Evolutionary conservation across 2,888 invertebrate species (phyloP).

Genomic region (Drosophila mimetica): DNA sequence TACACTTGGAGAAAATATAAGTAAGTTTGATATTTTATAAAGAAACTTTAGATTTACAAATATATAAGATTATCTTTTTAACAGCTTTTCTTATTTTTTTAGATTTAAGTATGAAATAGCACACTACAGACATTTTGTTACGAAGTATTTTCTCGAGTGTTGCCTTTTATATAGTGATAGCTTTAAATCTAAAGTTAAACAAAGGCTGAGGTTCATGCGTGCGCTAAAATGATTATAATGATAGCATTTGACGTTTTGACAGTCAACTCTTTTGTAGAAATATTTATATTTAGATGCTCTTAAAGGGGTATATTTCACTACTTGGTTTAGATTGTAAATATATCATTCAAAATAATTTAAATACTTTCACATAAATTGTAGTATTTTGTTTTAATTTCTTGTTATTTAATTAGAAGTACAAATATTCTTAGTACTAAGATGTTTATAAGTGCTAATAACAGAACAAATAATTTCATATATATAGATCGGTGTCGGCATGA

Average conservation of each 20-base stretch:
- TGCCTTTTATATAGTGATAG: neutral
- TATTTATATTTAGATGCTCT: neutral
- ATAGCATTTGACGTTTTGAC: neutral
- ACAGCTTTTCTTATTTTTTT: no score
- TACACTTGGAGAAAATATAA: neutral
- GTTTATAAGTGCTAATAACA: constrained; percentile 9
- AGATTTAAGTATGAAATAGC: no score
- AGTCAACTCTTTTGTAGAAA: neutral
- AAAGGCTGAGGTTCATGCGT: constrained; percentile 19
- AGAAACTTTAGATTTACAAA: neutral
- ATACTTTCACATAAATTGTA: no score
- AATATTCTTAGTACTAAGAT: neutral
- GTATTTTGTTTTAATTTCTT: neutral
- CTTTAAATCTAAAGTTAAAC: neutral
- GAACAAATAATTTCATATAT: constrained; percentile 9
- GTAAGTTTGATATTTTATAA: neutral
- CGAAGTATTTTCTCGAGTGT: neutral
- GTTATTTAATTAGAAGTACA: neutral
- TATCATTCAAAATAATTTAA: neutral
- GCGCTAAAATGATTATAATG: constrained; percentile 1
- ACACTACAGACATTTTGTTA: no score
- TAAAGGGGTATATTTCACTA: neutral
- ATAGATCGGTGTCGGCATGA: constrained; percentile 10
- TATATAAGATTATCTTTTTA: no score
- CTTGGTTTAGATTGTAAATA: neutral